Evolutionary conservation across 2,113 vertebrate genomes (phyloP).

Genomic region (Pan paniscus): DNA sequence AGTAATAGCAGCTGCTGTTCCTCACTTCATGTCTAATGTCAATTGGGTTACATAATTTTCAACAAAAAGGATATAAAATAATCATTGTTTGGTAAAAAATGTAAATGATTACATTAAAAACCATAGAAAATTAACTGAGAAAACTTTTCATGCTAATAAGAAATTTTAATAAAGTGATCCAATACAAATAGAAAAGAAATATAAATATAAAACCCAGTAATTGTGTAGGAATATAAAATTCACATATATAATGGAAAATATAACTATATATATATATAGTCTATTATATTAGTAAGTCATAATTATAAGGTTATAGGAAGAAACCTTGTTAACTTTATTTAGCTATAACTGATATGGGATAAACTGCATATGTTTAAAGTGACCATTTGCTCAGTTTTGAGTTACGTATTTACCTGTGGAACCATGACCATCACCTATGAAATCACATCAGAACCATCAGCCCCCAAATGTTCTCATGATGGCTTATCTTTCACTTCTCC

Average conservation of each 20-base stretch:
- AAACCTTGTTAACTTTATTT: background rate
- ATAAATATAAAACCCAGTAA: background rate
- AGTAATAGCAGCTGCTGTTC: no score
- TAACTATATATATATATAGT: background rate
- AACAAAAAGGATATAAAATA: background rate
- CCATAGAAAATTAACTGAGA: background rate
- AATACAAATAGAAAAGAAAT: background rate
- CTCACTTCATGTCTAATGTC: no score
- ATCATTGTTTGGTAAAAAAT: background rate
- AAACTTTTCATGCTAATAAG: background rate
- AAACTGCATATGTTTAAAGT: background rate
- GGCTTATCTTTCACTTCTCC: background rate
- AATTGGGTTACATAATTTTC: background rate
- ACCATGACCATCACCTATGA: background rate
- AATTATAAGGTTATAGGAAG: background rate
- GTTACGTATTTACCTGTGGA: background rate
- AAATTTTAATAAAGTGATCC: background rate
- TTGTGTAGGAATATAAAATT: background rate
- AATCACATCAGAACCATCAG: background rate
- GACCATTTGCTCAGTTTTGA: background rate
- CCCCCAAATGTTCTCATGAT: background rate
- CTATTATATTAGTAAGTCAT: background rate
- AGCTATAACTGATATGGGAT: background rate
- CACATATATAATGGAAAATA: background rate
- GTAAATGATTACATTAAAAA: background rate